Percentiles rank a stretch among this genome's conserved stretches.
Evolutionary conservation across 2,113 vertebrate species (phyloP).

Genomic region (Oxygymnocypris stewartii): DNA sequence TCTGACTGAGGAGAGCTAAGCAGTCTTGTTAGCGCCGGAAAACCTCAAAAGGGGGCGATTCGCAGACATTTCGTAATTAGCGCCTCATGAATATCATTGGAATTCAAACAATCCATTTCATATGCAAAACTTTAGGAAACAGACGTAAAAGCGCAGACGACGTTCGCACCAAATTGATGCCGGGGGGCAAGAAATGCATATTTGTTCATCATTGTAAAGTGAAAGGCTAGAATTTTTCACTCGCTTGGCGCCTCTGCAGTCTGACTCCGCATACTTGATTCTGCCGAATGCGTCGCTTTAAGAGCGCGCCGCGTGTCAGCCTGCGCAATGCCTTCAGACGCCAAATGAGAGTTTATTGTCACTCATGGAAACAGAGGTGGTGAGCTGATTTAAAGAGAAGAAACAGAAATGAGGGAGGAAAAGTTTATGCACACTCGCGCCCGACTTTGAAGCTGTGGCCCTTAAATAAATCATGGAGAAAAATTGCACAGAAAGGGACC

Average conservation of each 20-base stretch:
- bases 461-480: constrained; percentile 70
- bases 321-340: constrained; percentile 56
- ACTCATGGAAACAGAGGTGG: constrained; percentile 54
- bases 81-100: constrained; percentile 24
- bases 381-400: constrained; percentile 64
- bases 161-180: constrained; percentile 6
- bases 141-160: not conserved
- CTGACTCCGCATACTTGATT: constrained; percentile 34
- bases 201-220: constrained; percentile 32
- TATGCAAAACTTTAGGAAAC: constrained; percentile 28
- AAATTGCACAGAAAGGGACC: constrained; percentile 54
- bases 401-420: constrained; percentile 17
- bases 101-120: constrained; percentile 20
- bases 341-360: constrained; percentile 65
- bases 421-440: constrained; percentile 52
- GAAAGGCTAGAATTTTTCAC: constrained; percentile 31
- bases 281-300: constrained; percentile 57
- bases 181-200: constrained; percentile 13
- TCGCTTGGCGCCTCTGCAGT: constrained; percentile 9
- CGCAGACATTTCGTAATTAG: constrained; percentile 9
- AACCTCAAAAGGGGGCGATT: constrained; percentile 3
- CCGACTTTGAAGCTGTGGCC: constrained; percentile 63
- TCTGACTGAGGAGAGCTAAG: not conserved
- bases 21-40: not conserved
- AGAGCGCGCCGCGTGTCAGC: constrained; percentile 50